Evolutionary conservation across 1,140 invertebrate genomes (phyloP).

Genomic region (Heterodera carotae): DNA sequence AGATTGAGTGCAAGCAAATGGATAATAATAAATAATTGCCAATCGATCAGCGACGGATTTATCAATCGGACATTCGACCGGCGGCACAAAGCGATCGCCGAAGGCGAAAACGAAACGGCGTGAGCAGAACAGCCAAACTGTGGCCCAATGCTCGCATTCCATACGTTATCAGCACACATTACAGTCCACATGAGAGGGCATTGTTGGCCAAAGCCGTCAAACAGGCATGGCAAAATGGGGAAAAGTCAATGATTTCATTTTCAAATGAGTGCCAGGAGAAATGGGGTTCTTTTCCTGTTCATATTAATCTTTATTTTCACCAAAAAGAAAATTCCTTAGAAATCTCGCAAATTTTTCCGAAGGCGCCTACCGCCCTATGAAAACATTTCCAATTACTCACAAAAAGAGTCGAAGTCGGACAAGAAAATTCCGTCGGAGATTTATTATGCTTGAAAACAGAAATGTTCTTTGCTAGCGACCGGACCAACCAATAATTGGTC

Average conservation of each 20-base stretch:
- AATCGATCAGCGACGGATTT: slow-evolving; percentile 21
- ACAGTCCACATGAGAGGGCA: slow-evolving; percentile 60
- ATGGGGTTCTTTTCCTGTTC: no score
- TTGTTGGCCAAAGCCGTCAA: slow-evolving; percentile 63
- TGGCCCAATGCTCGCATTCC: slow-evolving; percentile 63
- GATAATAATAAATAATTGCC: neutral
- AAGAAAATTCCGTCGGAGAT: no score
- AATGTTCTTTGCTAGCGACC: no score
- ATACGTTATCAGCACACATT: slow-evolving; percentile 63
- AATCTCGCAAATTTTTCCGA: no score
- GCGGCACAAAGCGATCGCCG: slow-evolving; percentile 2
- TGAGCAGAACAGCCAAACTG: slow-evolving; percentile 58
- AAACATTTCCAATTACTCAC: no score
- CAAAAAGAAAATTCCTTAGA: no score
- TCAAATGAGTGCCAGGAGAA: neutral
- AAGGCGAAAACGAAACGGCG: slow-evolving; percentile 57
- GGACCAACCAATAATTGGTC: no score
- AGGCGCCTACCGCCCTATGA: no score
- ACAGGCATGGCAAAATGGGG: slow-evolving; percentile 40
- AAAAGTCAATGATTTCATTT: neutral
- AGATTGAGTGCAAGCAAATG: slow-evolving; percentile 6
- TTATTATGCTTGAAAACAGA: no score
- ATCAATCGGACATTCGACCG: slow-evolving; percentile 59
- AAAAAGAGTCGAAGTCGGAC: no score
- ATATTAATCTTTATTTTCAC: no score